Evolutionary conservation across 2,888 invertebrate genomes (phyloP).

Genomic region (Drosophila pseudotakahashii): DNA sequence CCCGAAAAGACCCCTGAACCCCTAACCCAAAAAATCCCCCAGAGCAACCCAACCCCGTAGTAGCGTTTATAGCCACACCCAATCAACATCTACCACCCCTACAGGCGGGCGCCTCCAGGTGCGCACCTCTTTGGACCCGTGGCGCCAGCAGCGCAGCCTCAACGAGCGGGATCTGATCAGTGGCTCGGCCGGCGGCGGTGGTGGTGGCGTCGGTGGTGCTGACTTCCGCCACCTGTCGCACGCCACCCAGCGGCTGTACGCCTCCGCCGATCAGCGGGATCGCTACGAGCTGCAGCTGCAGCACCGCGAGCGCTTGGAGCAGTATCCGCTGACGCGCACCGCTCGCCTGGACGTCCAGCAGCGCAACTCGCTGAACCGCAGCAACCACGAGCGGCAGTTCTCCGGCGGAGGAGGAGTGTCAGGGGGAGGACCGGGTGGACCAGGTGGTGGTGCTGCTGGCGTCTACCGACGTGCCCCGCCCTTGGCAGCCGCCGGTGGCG

Average conservation of each 20-base stretch:
- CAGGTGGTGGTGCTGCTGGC: slow-evolving; percentile 53
- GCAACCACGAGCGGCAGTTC: slow-evolving; percentile 85
- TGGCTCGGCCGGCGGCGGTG: slow-evolving; percentile 63
- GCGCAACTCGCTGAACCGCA: slow-evolving; percentile 84
- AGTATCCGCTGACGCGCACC: slow-evolving; percentile 82
- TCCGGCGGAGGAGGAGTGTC: slow-evolving; percentile 19
- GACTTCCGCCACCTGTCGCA: slow-evolving; percentile 79
- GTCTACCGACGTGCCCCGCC: slow-evolving; percentile 72
- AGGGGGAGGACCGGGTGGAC: slow-evolving; percentile 7
- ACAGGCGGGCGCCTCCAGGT: slow-evolving; percentile 79
- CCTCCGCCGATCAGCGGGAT: slow-evolving; percentile 81
- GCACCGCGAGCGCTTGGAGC: slow-evolving; percentile 81
- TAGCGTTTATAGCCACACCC: slow-evolving; percentile 44
- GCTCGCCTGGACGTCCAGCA: slow-evolving; percentile 84
- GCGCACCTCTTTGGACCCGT: slow-evolving; percentile 74
- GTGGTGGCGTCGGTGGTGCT: slow-evolving; percentile 42
- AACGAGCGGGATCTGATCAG: slow-evolving; percentile 82
- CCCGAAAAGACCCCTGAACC: slow-evolving; percentile 11
- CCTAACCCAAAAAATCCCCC: slow-evolving; percentile 12
- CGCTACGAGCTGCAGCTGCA: slow-evolving; percentile 82
- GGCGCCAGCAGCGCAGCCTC: slow-evolving; percentile 82
- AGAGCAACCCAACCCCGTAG: slow-evolving; percentile 25
- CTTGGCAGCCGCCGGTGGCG: slow-evolving; percentile 71
- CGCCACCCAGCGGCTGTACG: slow-evolving; percentile 81
- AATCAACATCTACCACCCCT: slow-evolving; percentile 67